These are phyloP conservation scores for Melanotaenia pygmaea DNA, from an alignment of 2,797 vertebrate species.

Conservation along the genomic window DNA sequence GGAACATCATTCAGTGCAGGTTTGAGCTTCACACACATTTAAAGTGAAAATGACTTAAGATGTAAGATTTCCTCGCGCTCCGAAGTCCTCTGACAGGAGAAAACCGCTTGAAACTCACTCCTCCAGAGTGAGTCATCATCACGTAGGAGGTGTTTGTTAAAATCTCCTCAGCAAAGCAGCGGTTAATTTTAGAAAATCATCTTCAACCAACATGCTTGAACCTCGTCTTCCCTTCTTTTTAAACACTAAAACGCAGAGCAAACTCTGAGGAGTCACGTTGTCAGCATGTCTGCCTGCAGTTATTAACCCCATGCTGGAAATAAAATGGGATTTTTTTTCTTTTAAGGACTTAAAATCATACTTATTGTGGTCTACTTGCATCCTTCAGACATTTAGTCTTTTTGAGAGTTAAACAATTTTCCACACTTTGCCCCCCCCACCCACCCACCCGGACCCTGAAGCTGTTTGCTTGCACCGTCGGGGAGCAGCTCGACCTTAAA, in stretches of 20 bases:
- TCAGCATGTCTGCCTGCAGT: not conserved
- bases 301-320: no score
- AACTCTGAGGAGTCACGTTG: no score
- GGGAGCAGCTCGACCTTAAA: no score
- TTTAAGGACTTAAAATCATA: no score
- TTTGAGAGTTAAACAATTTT: no score
- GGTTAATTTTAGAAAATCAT: conserved; percentile 4
- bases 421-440: no score
- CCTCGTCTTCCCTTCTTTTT: not conserved
- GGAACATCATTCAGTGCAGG: fast-evolving
- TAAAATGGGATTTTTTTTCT: no score
- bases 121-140: conserved; percentile 15
- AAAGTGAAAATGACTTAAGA: conserved; percentile 21
- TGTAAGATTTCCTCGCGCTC: conserved; percentile 11
- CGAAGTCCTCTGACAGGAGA: conserved; percentile 9
- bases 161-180: not conserved
- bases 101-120: not conserved
- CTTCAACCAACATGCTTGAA: not conserved
- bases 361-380: no score
- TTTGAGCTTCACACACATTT: conserved; percentile 9
- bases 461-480: no score
- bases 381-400: no score
- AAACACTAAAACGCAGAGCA: not conserved
- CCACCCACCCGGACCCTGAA: no score
- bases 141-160: conserved; percentile 29